Conservation (phyloP, 1,140 invertebrate species). For the Formica exsecta region DNA sequence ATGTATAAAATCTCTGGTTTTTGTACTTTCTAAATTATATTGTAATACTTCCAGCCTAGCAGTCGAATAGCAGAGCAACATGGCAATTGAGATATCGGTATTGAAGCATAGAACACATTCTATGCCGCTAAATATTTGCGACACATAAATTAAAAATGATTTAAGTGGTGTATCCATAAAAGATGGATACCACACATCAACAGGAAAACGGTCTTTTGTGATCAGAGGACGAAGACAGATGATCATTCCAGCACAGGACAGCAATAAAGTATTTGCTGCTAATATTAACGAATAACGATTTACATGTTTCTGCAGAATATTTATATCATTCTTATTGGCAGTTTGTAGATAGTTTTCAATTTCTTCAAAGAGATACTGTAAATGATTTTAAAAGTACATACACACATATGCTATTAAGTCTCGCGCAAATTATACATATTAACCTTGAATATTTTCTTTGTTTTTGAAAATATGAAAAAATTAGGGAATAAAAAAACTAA, state of each 20-base stretch:
- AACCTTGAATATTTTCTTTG: too few species aligned
- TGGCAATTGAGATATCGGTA: constrained; percentile 8
- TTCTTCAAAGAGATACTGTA: constrained; percentile 7
- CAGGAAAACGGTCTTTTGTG: constrained; percentile 13
- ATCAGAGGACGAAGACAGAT: constrained; percentile 1
- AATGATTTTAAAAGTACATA: neutral
- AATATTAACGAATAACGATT: constrained; percentile 6
- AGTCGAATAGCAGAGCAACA: neutral
- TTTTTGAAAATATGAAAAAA: too few species aligned
- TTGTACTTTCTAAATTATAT: neutral
- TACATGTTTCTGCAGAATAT: constrained; percentile 21
- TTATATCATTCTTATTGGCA: neutral
- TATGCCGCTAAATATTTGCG: neutral
- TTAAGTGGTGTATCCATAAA: constrained; percentile 10
- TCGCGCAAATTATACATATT: too few species aligned
- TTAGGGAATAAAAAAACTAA: too few species aligned
- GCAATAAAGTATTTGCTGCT: neutral
- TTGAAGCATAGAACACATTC: constrained; percentile 10
- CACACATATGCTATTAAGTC: too few species aligned
- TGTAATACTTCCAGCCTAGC: constrained; percentile 7
- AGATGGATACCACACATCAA: constrained; percentile 11
- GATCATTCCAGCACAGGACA: constrained; percentile 4
- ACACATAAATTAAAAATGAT: constrained; percentile 1
- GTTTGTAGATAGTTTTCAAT: neutral
- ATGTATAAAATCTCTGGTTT: neutral